Base-by-base conservation (phyloP, 2,797 vertebrate genomes). In the Hoplostethus atlanticus region DNA sequence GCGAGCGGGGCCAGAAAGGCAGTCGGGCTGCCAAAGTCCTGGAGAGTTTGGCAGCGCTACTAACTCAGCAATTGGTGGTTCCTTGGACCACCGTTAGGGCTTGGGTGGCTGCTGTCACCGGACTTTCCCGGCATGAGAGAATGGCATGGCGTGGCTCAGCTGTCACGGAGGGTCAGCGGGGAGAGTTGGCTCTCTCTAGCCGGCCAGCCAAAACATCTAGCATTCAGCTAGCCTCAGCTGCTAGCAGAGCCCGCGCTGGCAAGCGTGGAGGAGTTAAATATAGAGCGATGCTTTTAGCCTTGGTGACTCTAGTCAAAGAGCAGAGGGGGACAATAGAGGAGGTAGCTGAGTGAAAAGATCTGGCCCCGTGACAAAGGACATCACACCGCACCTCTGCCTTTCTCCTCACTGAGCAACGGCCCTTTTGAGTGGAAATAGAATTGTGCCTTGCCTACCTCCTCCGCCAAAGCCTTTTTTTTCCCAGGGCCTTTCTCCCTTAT, bases 231-330 rank as follows among this genome's bases (percentile, higher is more conserved):
- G 94, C 91, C 94, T 96, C 97, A 92, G 91, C 95, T 96, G 95
- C 96, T 94, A 95, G 93, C 94, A 92, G 94, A 88, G 88, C 93
- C 94, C 95, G 10, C 69, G 76, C 76, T 90, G 88, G 88, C 82
- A 80, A 65, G 95, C 94, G 94, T 90, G 92, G 93, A 93, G 74
- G 78, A 92, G 96, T 95, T 99, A 99, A 97, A 99, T 97, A 97
- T 99, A 99, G 97, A 96, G 84, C 88, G 91, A 88, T 87, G 88
- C 90, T 95, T 95, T 93, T 87, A 94, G 91, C 76, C 73, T 63
- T 10, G 76, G 79, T 60, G 85, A 81, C 75, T 87, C 77, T 30
- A 63, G 78, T 80, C 67, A 84, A 80, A 83, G 84, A 87, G 68
- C 84, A 86, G 92, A 89, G 86, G 85, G 92, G 91, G 91, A 94